A percentile compares a stretch with the other conserved stretches of the same genome.
Conservation (phyloP, 2,797 vertebrate species). For the Pteropus rufus region DNA sequence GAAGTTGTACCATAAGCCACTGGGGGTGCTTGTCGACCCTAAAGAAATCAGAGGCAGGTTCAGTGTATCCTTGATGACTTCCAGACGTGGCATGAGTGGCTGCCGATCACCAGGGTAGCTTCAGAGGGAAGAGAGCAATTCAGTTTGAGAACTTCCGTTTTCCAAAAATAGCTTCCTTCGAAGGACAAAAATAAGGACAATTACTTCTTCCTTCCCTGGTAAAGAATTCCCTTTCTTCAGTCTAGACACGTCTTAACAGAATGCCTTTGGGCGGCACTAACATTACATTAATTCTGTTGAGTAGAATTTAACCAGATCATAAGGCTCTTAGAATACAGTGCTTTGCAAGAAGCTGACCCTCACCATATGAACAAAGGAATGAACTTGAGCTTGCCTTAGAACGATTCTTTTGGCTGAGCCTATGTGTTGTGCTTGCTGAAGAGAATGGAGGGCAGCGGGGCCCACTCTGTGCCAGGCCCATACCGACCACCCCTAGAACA, state of each 20-base stretch:
- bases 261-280: neutral
- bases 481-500: no score
- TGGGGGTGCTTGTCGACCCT: constrained; percentile 91
- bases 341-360: constrained; percentile 17
- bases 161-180: neutral
- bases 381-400: neutral
- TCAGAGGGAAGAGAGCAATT: neutral
- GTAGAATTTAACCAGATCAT: constrained; percentile 9
- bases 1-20: constrained; percentile 90
- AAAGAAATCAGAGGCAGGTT: constrained; percentile 40
- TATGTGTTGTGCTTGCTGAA: neutral
- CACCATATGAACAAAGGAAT: neutral
- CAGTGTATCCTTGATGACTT: neutral
- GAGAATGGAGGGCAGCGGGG: neutral
- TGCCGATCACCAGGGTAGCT: neutral
- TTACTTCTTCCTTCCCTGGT: neutral
- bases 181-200: neutral
- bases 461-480: neutral
- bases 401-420: neutral
- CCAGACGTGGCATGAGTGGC: neutral
- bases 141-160: neutral
- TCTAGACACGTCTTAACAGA: neutral
- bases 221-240: neutral
- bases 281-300: neutral
- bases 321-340: neutral